Conservation (phyloP, 2,888 invertebrate species). For the Serripes groenlandicus region DNA sequence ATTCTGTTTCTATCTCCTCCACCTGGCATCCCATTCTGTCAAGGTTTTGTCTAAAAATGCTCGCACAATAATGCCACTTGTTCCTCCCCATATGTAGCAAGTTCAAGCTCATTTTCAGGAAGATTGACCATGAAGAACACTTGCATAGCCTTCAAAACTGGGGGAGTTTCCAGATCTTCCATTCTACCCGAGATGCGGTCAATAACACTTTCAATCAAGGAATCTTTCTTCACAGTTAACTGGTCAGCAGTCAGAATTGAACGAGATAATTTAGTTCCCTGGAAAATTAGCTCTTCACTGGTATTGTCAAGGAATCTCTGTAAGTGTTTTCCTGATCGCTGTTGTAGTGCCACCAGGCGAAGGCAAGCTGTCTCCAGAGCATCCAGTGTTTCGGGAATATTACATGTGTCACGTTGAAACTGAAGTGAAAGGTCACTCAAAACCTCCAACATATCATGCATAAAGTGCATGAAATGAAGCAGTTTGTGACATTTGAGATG, state of each 20-base stretch:
- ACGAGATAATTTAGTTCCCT: slow-evolving; percentile 27
- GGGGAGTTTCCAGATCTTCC: slow-evolving; percentile 43
- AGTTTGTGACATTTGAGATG: too few species aligned
- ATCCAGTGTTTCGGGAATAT: too few species aligned
- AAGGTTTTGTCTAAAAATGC: not conserved
- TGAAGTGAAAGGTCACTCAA: too few species aligned
- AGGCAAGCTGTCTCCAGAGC: too few species aligned
- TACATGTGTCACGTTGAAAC: too few species aligned
- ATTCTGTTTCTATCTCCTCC: too few species aligned
- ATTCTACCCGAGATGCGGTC: slow-evolving; percentile 37
- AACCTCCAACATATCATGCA: too few species aligned
- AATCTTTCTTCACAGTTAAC: slow-evolving; percentile 20
- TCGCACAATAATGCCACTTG: not conserved
- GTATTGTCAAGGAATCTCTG: too few species aligned
- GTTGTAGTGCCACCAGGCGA: too few species aligned
- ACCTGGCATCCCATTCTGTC: not conserved
- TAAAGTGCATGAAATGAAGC: too few species aligned
- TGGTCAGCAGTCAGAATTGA: slow-evolving; percentile 28
- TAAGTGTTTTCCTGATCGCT: too few species aligned
- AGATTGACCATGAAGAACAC: slow-evolving; percentile 49
- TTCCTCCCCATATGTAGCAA: slow-evolving; percentile 1
- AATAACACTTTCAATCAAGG: slow-evolving; percentile 33
- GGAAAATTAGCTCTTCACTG: too few species aligned
- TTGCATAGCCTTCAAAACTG: slow-evolving; percentile 47
- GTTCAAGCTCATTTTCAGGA: slow-evolving; percentile 25